These are phyloP conservation scores for Holothuria glaberrima DNA, from an alignment of 35 echinoderm and acorn worm species.

Conservation along the genomic window DNA sequence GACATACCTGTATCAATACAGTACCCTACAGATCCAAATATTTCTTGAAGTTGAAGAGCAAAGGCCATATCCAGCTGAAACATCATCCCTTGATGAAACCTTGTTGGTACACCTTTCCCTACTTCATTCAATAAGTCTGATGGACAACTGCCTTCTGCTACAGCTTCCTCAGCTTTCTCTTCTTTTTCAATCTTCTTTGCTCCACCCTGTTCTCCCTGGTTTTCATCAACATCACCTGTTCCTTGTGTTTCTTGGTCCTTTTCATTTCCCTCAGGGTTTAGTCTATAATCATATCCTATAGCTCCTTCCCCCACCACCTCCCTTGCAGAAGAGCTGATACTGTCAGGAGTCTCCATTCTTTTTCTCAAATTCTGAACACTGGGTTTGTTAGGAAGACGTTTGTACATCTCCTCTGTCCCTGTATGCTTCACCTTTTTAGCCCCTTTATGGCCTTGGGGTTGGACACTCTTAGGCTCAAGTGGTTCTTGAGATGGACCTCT, in stretches of 20 bases:
- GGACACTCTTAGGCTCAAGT: too few species aligned
- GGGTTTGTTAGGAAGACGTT: constrained; percentile 6
- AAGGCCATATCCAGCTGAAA: constrained; percentile 83
- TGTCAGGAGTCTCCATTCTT: too few species aligned
- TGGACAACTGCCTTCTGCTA: background rate
- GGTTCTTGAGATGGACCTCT: too few species aligned
- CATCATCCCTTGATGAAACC: constrained; percentile 68
- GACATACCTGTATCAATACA: constrained; percentile 73
- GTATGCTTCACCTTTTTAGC: background rate
- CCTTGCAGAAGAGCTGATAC: too few species aligned
- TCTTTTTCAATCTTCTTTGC: background rate
- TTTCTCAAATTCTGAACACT: background rate
- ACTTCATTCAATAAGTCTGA: constrained; percentile 26
- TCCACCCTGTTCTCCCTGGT: background rate
- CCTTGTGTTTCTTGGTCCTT: too few species aligned
- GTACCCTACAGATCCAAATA: constrained; percentile 87
- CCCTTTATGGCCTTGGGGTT: background rate
- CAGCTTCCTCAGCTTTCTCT: background rate
- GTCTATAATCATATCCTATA: too few species aligned
- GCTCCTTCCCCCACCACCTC: too few species aligned
- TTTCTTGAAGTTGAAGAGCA: constrained; percentile 91
- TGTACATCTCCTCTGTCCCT: background rate
- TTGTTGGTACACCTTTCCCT: constrained; percentile 36
- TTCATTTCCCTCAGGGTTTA: too few species aligned
- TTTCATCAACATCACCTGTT: background rate